Base-by-base conservation (phyloP, 2,888 invertebrate genomes). In the Craniophora ligustri region DNA sequence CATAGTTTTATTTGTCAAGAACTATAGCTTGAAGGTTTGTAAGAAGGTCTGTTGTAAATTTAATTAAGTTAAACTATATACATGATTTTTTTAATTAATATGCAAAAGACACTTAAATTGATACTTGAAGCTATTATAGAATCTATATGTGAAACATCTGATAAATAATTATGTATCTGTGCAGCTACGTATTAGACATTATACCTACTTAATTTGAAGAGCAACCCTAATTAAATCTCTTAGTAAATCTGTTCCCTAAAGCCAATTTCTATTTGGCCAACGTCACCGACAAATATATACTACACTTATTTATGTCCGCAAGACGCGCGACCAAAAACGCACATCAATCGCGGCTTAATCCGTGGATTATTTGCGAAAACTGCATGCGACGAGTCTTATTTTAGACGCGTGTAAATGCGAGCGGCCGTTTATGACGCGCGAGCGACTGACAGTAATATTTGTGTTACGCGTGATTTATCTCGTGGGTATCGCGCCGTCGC, bases 301-400 rank as follows among this genome's bases (percentile, higher is more conserved):
- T n/a, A n/a, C 67, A 56, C 71, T 81, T 88, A 87, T 90, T 89
- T 89, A 88, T 80, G 85, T 77, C 69, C 80, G 58, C 78, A 78
- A 83, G 84, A 80, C 80, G 79, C 78, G 66, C 62, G 49, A 80
- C 84, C 79, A 76, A 87, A 87, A 84, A 79, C 79, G 78, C 69
- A 79, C 90, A 90, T 88, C 88, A 85, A 87, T 88, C 85, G 79
- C 63, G 64, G 63, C 75, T 77, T 91, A 91, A 91, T 89, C 87
- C 86, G 47, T 49, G 79, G 84, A 86, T 89, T 87, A 85, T 84
- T 85, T 78, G 68, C 69, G 72, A 69, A 86, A 88, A 88, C 84
- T 89, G 88, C 87, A 86, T 82, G 85, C 82, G 85, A 78, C 55
- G 81, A 80, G 69, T 48, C 26, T 72, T 68, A 72, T 75, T 72